Base-by-base conservation (phyloP, 1,140 invertebrate genomes). In the Eriocheir sinensis region DNA sequence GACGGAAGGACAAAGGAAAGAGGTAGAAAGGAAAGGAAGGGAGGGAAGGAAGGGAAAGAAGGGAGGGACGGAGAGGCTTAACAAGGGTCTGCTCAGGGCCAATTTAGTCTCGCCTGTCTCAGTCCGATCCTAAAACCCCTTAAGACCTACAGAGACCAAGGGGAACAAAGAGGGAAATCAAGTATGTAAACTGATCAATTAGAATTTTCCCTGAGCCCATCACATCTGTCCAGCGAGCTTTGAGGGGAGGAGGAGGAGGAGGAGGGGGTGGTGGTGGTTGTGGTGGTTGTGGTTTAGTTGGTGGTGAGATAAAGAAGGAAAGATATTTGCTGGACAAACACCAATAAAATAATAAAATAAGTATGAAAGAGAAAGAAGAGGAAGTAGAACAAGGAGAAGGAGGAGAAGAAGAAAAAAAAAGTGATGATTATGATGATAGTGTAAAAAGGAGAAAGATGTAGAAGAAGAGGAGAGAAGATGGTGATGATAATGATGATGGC, bases 151-250 rank as follows among this genome's bases (percentile, higher is more conserved):
- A 72, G 60, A n/a, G 60, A n/a, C 60, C n/a, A n/a, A 72, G 60
- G 60, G 60, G 21, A 72, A 72, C 21, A 72, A 72, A n/a, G 60
- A 72, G 8, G 60, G 60, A 72, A 72, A 72, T 72, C 60, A 72
- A 72, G 60, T 72, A 72, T 72, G n/a, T 72, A 72, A 72, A 72
- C 60, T 72, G 60, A 72, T 72, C 60, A 72, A 72, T 72, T 72
- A 72, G 60, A 72, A 72, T 72, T 72, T 72, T 72, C 60, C 60
- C 60, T 72, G 60, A 72, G 60, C 27, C 60, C 21, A 4, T n/a
- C 60, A 72, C 60, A 72, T 72, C 60, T 8, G 60, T 72, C 60
- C 27, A n/a, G 1, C 60, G 1, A 72, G 60, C n/a, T 72, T 72
- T 72, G 17, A n/a, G 21, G 6, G 27, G 27, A 72, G 60, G 60